Percentiles rank a stretch among this genome's conserved stretches.
These are phyloP conservation scores for Rhinophrynus dorsalis DNA, from an alignment of 2,797 vertebrate genomes.

Conservation along the genomic window DNA sequence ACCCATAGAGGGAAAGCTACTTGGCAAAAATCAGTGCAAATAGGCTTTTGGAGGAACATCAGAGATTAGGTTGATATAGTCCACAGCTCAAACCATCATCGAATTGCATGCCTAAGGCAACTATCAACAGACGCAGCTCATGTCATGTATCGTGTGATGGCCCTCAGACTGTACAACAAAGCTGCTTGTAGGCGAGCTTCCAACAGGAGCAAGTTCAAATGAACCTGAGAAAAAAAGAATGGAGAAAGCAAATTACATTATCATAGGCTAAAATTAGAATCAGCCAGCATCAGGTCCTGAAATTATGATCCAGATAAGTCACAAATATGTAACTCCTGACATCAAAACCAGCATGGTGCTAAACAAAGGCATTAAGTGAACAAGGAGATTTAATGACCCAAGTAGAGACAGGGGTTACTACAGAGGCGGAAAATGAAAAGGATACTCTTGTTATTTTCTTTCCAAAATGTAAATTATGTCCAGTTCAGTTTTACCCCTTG, in stretches of 20 bases:
- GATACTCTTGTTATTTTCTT: too few species aligned
- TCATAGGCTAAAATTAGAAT: too few species aligned
- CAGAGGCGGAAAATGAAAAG: too few species aligned
- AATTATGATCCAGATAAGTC: too few species aligned
- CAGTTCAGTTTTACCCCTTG: too few species aligned
- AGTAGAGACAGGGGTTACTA: too few species aligned
- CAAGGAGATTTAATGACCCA: too few species aligned
- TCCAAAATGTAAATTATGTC: too few species aligned
- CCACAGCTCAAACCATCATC: background rate
- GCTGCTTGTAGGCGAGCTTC: slow-evolving; percentile 76
- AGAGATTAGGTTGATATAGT: background rate
- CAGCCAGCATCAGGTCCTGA: too few species aligned
- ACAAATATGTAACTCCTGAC: too few species aligned
- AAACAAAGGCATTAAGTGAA: too few species aligned
- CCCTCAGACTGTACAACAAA: slow-evolving; percentile 71
- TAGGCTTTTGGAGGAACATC: slow-evolving; percentile 9
- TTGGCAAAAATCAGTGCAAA: slow-evolving; percentile 21
- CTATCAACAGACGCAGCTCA: slow-evolving; percentile 53
- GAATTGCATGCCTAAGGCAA: background rate
- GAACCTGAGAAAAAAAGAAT: slow-evolving; percentile 57
- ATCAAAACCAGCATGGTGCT: too few species aligned
- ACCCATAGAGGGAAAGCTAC: background rate
- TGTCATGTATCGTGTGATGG: slow-evolving; percentile 77
- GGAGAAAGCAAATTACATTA: background rate
- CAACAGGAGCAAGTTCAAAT: slow-evolving; percentile 72